Evolutionary conservation across 2,113 vertebrate species (phyloP), one percentile per base, ranked within the genome.

Genomic region (Tauraco erythrolophus): DNA sequence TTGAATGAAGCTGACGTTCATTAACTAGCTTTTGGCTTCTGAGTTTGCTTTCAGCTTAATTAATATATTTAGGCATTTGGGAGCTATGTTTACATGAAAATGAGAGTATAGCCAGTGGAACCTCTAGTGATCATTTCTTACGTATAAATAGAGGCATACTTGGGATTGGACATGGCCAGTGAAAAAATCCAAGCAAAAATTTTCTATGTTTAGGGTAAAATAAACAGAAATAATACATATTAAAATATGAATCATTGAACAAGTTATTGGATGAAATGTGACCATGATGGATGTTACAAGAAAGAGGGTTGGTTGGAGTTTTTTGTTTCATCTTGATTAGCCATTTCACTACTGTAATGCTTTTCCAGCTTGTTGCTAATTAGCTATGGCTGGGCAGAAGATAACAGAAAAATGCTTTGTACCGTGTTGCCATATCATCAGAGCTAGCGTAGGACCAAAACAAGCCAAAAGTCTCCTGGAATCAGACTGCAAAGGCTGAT

Each of bases 11-110:
- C 61, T 95, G 80, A 91, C 0, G 0, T 96, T 97, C 79, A 89
- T 96, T 96, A 93, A 89, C 76, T 84, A 85, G 48, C 48, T 92
- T 96, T 95, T 92, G 74, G 79, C 90, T 97, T 96, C 75, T 62
- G 57, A 89, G 56, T 66, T 94, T 94, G 39, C 60, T 95, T 30
- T 66, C 74, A 92, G 53, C 5, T 78, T 95, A 91, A 96, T 96
- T 96, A 94, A 95, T 64, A 64, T 69, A 78, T 88, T 93, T 84
- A 95, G 68, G 62, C 88, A 92, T 56, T 58, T 89, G 60, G 25
- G 30, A 88, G 53, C 46, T 91, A 83, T 43, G 76, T 94, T 96
- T 94, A 85, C 84, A 95, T 91, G 84, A 92, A 96, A 95, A 91
- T 94, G 30, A 82, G 53, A 53, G 14, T 30, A 77, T 72, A 86